Conservation (phyloP, 2,888 invertebrate species). For the Psylliodes chrysocephalus region DNA sequence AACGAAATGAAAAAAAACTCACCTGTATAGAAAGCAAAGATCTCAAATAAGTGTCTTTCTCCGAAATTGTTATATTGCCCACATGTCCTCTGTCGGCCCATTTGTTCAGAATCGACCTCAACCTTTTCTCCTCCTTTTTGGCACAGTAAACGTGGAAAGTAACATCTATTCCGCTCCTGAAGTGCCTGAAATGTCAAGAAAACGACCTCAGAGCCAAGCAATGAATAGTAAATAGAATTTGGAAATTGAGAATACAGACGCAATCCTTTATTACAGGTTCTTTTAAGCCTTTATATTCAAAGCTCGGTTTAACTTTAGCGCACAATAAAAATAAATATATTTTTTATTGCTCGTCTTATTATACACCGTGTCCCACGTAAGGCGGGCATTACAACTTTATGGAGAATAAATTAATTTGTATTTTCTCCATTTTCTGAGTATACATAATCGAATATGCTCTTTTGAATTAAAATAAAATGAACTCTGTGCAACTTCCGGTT, state of each 20-base stretch:
- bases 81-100: constrained; percentile 49
- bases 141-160: constrained; percentile 68
- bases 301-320: no score
- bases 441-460: no score
- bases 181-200: constrained; percentile 53
- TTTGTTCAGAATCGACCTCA: constrained; percentile 62
- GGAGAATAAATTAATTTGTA: no score
- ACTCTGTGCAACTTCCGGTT: no score
- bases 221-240: constrained; percentile 28
- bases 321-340: no score
- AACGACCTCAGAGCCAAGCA: constrained; percentile 20
- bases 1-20: constrained; percentile 45
- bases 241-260: constrained; percentile 1
- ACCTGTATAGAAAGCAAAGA: constrained; percentile 78
- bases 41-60: constrained; percentile 69
- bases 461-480: no score
- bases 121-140: constrained; percentile 66
- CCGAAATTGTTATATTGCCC: constrained; percentile 63
- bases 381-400: no score
- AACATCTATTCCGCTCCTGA: constrained; percentile 65
- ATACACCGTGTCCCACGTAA: no score
- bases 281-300: no score
- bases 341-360: no score
- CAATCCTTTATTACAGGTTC: no score
- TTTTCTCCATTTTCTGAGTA: no score